These are phyloP conservation scores for Ptyas mucosa DNA, from an alignment of 2,113 vertebrate genomes.

Conservation along the genomic window DNA sequence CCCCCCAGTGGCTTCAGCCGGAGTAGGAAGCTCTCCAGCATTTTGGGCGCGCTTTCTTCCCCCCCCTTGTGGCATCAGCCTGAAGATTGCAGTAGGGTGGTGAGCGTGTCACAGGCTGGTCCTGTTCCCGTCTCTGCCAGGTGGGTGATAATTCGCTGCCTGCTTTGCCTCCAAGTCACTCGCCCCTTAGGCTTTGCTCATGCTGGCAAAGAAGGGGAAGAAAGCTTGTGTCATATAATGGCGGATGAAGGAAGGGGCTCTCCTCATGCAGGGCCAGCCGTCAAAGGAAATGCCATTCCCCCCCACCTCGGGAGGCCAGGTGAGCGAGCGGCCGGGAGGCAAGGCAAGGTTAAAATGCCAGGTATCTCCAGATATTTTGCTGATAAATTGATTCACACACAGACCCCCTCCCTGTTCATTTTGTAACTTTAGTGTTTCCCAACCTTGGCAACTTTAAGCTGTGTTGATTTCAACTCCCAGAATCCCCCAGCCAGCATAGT, in stretches of 20 bases:
- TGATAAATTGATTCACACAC: no score
- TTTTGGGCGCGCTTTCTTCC: neutral
- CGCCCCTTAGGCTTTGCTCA: no score
- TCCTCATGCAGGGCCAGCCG: conserved; percentile 57
- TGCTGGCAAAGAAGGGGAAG: conserved; percentile 24
- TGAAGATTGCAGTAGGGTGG: neutral
- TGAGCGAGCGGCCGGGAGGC: no score
- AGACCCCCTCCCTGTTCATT: no score
- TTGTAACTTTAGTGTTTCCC: no score
- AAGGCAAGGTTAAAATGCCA: no score
- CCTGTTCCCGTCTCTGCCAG: conserved; percentile 1
- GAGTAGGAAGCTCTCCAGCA: neutral
- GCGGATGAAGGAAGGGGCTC: conserved; percentile 58
- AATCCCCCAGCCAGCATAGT: no score
- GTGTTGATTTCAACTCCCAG: no score
- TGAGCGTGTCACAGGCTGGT: neutral
- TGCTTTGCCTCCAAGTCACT: neutral
- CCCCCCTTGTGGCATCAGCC: no score
- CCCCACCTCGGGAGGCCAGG: neutral
- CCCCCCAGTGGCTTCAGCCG: neutral
- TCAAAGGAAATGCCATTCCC: conserved; percentile 51
- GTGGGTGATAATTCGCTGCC: conserved; percentile 10
- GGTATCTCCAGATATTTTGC: no score
- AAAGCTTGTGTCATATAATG: conserved; percentile 57
- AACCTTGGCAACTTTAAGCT: no score